Base-by-base conservation (phyloP, 30 jellyfish, hydroid and myxozoan genomes). In the Turritopsis dohrnii region DNA sequence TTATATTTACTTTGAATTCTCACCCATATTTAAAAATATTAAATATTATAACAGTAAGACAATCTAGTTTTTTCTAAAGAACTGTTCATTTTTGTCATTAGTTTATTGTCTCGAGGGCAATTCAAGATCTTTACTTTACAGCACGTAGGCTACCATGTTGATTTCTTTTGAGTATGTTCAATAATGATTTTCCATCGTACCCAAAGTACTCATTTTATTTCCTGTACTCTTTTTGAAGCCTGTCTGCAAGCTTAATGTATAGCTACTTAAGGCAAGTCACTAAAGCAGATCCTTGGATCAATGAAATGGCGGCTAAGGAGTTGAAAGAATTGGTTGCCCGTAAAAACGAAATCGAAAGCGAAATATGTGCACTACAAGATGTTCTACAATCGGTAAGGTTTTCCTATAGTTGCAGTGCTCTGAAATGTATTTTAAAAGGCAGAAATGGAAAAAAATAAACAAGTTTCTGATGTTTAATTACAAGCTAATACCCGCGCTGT, bases 301-400 rank as follows among this genome's bases (percentile, higher is more conserved):
- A 0, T 21, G 19, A 69, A 69, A 69, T 69, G 28, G 77, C 28
- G 28, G 77, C 22, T 9, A 27, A 69, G 16, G 77, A 69, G 30
- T 23, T 69, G 77, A 69, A 27, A 21, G 77, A 23, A 27, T 27
- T 69, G 30, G 30, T 69, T 9, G 77, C 77, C 31, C 77, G 77
- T n/a, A 69, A 69, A 69, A 69, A 69, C 77, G 28, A 1, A 27
- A 69, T 69, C 30, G 77, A 69, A 69, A 27, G 30, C 28, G 77
- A 69, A 69, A 69, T 69, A n/a, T 27, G 77, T 69, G 77, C 28
- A 0, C 22, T 69, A 69, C 77, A 69, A 19, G 77, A 69, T 69
- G 77, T 69, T 27, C 19, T 69, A 19, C 77, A 27, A 23, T 69
- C 77, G 30, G 77, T 69, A 69, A n/a, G 22, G 9, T 5, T 41